phyloP scores from a whole-genome alignment of 2,888 invertebrate species.

The Alentia gelatinosa region DNA sequence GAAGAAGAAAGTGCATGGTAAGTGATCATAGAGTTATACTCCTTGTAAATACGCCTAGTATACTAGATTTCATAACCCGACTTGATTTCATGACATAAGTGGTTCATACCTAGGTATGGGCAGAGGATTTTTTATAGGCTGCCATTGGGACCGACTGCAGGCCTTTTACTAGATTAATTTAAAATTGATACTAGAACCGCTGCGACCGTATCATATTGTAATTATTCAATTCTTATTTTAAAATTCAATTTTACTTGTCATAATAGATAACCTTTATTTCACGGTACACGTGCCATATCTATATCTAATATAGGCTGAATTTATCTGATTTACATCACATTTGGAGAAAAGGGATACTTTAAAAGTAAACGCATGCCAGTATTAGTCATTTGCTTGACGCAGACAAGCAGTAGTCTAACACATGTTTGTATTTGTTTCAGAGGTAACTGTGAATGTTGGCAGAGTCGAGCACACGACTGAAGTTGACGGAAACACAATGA shows the following conservation, averaged over 20 bases:
- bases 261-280: background rate
- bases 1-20: conserved; percentile 25
- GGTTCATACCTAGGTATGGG: background rate
- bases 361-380: background rate
- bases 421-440: background rate
- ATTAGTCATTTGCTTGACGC: background rate
- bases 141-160: background rate
- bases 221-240: background rate
- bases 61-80: too few species aligned
- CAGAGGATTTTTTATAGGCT: background rate
- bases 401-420: background rate
- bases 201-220: background rate
- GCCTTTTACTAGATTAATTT: background rate
- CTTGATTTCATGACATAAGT: too few species aligned
- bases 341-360: background rate
- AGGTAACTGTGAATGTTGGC: background rate
- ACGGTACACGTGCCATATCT: background rate
- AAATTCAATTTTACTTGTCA: background rate
- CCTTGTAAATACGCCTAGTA: background rate
- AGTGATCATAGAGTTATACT: background rate
- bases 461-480: background rate
- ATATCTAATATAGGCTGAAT: background rate
- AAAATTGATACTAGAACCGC: background rate
- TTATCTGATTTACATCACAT: background rate
- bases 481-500: conserved; percentile 14